Conservation (phyloP, 2,797 vertebrate species). For the Dromococcyx pavoninus region DNA sequence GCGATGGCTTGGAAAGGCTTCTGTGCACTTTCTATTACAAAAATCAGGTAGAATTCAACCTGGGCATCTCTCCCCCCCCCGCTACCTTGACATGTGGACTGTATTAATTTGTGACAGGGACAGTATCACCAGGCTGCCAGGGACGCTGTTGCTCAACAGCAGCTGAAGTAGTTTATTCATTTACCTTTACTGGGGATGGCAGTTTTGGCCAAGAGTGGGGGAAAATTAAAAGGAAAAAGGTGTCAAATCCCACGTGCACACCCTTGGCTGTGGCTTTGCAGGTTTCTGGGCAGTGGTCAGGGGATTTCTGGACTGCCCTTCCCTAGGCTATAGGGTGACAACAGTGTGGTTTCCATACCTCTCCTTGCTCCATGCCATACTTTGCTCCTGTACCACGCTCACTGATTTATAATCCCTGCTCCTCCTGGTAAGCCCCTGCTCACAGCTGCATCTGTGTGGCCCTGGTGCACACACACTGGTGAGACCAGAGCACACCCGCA, state of each 20-base stretch:
- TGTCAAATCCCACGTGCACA: neutral
- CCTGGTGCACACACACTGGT: rapidly evolving
- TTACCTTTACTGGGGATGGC: neutral
- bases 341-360: neutral
- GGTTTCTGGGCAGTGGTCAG: neutral
- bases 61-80: neutral
- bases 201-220: neutral
- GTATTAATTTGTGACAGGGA: neutral
- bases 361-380: rapidly evolving
- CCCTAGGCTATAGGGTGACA: neutral
- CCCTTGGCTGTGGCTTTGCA: rapidly evolving
- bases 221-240: neutral
- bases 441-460: neutral
- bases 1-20: neutral
- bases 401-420: neutral
- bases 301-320: neutral
- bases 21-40: neutral
- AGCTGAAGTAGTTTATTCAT: neutral
- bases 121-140: neutral
- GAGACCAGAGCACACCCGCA: neutral
- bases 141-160: neutral
- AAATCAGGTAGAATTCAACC: neutral
- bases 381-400: neutral
- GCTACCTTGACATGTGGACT: rapidly evolving
- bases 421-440: neutral